These are phyloP conservation scores for Panagrolaimus sp. DNA, from an alignment of 1,140 invertebrate species.

Conservation along the genomic window DNA sequence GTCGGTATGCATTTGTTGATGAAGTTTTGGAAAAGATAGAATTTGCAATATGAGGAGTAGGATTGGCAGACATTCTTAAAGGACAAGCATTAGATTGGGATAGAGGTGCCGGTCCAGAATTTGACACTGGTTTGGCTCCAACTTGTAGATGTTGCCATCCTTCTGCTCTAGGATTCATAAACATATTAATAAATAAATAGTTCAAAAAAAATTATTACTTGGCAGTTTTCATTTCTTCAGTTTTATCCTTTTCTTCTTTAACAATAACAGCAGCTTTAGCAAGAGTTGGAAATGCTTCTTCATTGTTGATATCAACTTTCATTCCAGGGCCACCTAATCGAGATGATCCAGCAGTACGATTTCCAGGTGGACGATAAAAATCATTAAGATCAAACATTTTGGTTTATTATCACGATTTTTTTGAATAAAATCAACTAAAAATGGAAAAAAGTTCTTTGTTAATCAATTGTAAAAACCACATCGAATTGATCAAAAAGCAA, in stretches of 20 bases:
- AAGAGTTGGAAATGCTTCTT: constrained; percentile 3
- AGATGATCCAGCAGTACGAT: neutral
- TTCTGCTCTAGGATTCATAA: neutral
- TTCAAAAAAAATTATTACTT: neutral
- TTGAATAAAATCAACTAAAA: no score
- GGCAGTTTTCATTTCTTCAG: neutral
- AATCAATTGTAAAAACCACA: no score
- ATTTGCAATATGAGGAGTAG: neutral
- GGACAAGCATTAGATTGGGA: no score
- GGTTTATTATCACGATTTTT: no score
- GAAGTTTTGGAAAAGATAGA: neutral
- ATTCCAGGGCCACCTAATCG: neutral
- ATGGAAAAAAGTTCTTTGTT: no score
- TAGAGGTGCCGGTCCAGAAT: neutral
- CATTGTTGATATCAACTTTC: constrained; percentile 3
- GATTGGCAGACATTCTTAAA: neutral
- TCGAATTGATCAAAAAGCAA: no score
- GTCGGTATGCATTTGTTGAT: neutral
- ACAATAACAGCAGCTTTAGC: neutral
- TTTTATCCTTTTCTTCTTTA: constrained; percentile 7
- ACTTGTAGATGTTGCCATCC: neutral
- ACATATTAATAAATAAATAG: no score
- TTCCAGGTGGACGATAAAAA: neutral
- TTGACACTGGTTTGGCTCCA: neutral
- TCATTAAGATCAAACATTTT: constrained; percentile 11